phyloP scores from a whole-genome alignment of 2,797 vertebrate genomes.

The Thripadectes ignobilis region DNA sequence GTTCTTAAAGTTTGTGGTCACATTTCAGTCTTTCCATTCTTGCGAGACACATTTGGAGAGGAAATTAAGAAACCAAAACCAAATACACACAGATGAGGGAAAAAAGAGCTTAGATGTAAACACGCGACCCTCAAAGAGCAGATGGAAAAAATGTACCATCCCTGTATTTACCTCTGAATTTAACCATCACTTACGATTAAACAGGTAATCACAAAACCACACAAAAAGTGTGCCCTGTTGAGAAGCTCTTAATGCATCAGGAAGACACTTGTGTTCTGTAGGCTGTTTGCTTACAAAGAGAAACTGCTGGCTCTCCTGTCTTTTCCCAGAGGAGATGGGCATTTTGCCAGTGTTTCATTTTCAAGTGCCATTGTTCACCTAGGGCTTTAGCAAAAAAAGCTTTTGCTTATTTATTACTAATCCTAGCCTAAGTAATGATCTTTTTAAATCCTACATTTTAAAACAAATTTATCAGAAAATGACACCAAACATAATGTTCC shows the following conservation, averaged over 20 bases:
- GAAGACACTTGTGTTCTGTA: conserved; percentile 47
- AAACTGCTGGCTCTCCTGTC: conserved; percentile 39
- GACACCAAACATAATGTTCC: conserved; percentile 27
- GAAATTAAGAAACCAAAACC: conserved; percentile 42
- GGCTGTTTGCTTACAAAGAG: conserved; percentile 70
- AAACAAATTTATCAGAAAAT: conserved; percentile 66
- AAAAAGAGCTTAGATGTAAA: conserved; percentile 11
- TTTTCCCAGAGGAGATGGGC: conserved; percentile 75
- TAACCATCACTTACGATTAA: conserved; percentile 66
- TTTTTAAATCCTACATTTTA: conserved; percentile 66
- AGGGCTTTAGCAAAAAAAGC: conserved; percentile 65
- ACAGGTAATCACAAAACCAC: conserved; percentile 69
- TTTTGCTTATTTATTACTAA: conserved; percentile 72
- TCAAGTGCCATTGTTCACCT: conserved; percentile 77
- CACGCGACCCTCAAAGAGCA: conserved; percentile 24
- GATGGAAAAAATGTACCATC: not conserved
- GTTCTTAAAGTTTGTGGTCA: not conserved
- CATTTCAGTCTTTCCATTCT: conserved; percentile 11
- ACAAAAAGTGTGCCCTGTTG: conserved; percentile 59
- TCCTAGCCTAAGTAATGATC: conserved; percentile 65
- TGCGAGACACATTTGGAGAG: not conserved
- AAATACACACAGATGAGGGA: not conserved
- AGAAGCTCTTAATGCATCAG: conserved; percentile 63
- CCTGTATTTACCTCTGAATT: conserved; percentile 60
- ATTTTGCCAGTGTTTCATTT: conserved; percentile 76